phyloP scores from a whole-genome alignment of 2,797 vertebrate genomes.

The Leuciscus waleckii region DNA sequence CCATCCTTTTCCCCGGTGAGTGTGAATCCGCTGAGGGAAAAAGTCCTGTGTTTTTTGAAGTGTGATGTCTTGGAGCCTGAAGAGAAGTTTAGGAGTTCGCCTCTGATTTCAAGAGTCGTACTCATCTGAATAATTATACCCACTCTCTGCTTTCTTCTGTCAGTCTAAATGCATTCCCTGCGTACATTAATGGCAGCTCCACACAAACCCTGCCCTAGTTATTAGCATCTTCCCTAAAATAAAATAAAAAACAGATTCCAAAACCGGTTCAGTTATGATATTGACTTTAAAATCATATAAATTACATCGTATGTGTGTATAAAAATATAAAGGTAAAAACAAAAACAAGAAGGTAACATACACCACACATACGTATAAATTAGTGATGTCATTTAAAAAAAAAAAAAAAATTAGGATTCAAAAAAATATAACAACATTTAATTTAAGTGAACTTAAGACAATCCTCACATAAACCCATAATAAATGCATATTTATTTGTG shows the following conservation, averaged over 20 bases:
- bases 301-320: neutral
- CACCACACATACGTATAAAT: neutral
- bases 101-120: slow-evolving; percentile 45
- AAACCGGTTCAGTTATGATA: neutral
- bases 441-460: too few species aligned
- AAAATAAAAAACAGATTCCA: neutral
- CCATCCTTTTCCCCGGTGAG: slow-evolving; percentile 29
- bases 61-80: slow-evolving; percentile 34
- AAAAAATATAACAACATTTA: too few species aligned
- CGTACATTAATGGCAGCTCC: neutral
- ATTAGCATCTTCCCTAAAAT: neutral
- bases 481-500: too few species aligned
- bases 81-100: slow-evolving; percentile 43
- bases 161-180: slow-evolving; percentile 28
- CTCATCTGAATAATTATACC: slow-evolving; percentile 54
- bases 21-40: slow-evolving; percentile 25
- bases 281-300: neutral
- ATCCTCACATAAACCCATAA: too few species aligned
- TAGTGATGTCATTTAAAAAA: too few species aligned
- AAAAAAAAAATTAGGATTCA: too few species aligned
- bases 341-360: neutral
- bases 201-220: slow-evolving; percentile 31
- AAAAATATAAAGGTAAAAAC: neutral
- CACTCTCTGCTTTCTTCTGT: slow-evolving; percentile 53
- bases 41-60: slow-evolving; percentile 46